A percentile compares a stretch with the other conserved stretches of the same genome.
Evolutionary conservation across 2,888 invertebrate species (phyloP).

Genomic region (Kryphioiulus occultus): DNA sequence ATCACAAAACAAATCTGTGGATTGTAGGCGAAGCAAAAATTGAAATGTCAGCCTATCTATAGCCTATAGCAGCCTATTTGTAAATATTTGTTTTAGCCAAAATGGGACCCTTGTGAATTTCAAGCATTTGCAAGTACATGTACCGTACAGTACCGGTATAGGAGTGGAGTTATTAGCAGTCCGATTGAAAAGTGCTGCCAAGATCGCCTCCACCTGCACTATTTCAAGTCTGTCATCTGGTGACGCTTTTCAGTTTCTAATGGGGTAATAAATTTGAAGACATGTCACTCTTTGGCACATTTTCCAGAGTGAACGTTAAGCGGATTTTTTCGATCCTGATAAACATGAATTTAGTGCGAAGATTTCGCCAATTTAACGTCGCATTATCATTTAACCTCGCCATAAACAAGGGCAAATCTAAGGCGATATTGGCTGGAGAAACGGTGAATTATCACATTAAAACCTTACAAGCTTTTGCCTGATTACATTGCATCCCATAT

Average conservation of each 20-base stretch:
- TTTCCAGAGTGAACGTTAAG: not conserved
- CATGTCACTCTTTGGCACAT: constrained; percentile 6
- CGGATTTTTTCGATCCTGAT: not conserved
- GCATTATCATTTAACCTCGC: not conserved
- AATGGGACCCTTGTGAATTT: not conserved
- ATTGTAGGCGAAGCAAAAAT: too few species aligned
- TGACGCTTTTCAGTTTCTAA: not conserved
- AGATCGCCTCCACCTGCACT: not conserved
- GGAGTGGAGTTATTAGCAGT: not conserved
- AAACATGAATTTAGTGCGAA: not conserved
- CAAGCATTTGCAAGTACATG: not conserved
- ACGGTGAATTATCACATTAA: too few species aligned
- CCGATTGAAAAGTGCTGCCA: not conserved
- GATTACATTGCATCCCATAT: too few species aligned
- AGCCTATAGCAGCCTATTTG: too few species aligned
- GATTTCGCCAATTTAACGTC: not conserved
- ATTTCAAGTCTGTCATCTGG: constrained; percentile 9
- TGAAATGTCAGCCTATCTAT: too few species aligned
- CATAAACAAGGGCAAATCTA: not conserved
- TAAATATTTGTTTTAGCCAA: not conserved
- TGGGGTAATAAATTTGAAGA: not conserved
- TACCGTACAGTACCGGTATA: not conserved
- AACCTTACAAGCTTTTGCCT: too few species aligned
- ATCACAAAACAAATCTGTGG: too few species aligned
- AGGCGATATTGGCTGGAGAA: not conserved